Evolutionary conservation across 2,797 vertebrate genomes (phyloP), one percentile per base, ranked within the genome.

Genomic region (Spinibarbus caldwelli): DNA sequence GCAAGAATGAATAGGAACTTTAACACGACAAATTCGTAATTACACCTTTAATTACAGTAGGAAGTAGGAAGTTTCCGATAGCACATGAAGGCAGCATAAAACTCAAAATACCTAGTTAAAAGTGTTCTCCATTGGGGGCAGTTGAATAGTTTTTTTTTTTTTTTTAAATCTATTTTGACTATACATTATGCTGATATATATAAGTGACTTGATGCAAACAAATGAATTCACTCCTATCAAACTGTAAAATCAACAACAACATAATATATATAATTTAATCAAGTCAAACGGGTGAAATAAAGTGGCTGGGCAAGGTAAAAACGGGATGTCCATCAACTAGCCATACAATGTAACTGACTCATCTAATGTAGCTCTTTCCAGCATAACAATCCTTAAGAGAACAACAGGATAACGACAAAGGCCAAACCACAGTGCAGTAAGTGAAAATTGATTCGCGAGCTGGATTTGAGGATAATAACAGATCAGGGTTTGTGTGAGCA

Each of bases 401-500:
- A 77, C 7, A 77, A 38, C 6, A 77, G 34, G 52, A 59, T 10
- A 59, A 64, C 36, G 36, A 54, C 54, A n/a, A n/a, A 43, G 1
- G n/a, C n/a, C 77, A 31, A 78, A 78, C 38, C n/a, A n/a, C 38
- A 78, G 41, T 29, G n/a, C 17, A 43, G 38, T 45, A 79, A 45
- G n/a, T 31, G 77, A 47, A 31, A 78, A 62, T 14, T 62, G 26
- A 45, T 79, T 66, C 66, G 26, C 5, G 10, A 79, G 26, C 17
- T 7, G n/a, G 36, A 78, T 62, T 62, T 41, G 19, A 78, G 76
- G 36, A 43, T 47, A 43, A 45, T 15, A 47, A 66, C 54, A 62
- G 36, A 72, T 10, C 36, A 15, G 45, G 45, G 49, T 49, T 26
- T 31, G n/a, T 70, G 31, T 19, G 31, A 81, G 15, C 79, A 81